Conservation (phyloP, 2,113 vertebrate genomes). For the Rhombomys opimus region DNA sequence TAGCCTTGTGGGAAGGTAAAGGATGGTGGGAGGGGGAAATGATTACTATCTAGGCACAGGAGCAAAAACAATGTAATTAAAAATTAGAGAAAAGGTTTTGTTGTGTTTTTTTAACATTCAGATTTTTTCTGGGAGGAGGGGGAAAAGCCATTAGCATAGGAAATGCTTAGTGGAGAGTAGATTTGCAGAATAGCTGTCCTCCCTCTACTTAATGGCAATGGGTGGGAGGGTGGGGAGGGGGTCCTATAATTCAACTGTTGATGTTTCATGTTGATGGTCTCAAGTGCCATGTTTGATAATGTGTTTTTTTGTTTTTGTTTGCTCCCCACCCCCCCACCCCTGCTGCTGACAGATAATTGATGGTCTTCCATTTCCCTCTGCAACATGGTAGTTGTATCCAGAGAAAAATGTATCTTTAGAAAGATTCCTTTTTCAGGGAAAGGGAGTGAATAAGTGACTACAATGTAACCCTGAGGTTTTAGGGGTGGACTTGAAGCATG, state of each 20-base stretch:
- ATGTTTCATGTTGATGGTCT: neutral
- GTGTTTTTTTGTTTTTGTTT: neutral
- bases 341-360: slow-evolving; percentile 20
- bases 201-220: slow-evolving; percentile 44
- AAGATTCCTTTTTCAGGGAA: neutral
- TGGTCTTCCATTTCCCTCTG: slow-evolving; percentile 31
- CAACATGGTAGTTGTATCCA: slow-evolving; percentile 7
- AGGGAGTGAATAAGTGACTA: neutral
- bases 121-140: slow-evolving; percentile 61
- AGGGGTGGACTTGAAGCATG: slow-evolving; percentile 58
- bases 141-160: neutral
- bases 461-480: slow-evolving; percentile 26
- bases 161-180: neutral
- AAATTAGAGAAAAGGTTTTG: slow-evolving; percentile 17
- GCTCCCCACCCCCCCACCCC: neutral
- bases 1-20: slow-evolving; percentile 34
- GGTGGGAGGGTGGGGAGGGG: neutral
- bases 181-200: slow-evolving; percentile 47
- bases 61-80: slow-evolving; percentile 57
- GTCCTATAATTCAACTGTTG: no score
- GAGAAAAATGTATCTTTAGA: slow-evolving; percentile 48
- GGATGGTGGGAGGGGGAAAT: slow-evolving; percentile 57
- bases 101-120: neutral
- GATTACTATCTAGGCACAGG: slow-evolving; percentile 52
- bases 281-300: neutral